Base-by-base conservation (phyloP, 2,888 invertebrate genomes). In the Geophilus truncorum region DNA sequence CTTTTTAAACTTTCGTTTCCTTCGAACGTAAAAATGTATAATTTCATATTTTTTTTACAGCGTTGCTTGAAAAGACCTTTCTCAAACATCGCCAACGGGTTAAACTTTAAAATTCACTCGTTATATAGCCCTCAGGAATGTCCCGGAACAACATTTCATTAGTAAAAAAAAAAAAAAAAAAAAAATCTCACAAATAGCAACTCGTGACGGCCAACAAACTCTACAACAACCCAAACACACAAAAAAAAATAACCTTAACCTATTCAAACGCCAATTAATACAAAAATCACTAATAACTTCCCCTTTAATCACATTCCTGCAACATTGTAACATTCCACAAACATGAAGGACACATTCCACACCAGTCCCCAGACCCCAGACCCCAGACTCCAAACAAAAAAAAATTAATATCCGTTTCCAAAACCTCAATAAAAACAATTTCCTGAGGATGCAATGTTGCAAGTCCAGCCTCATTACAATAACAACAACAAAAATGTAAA, bases 91-190 rank as follows among this genome's bases (percentile, higher is more conserved):
- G 5, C 45, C 12, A 12, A 45, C n/a, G 45, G 3, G 3, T 45
- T n/a, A 45, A 45, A 45, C 18, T 12, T 32, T 32, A 32, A 32
- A 32, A 32, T 32, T 32, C 32, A 32, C 32, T 32, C 32, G 32
- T 32, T 32, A 10, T 70, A 2, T 3, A 23, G 70, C 70, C 70
- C 28, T 15, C 6, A 6, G 70, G 70, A 70, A 70, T 70, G 70
- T 70, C 70, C 70, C 70, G 70, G 70, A 28, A 70, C 70, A 70
- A 70, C 70, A 70, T 70, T 70, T 70, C 70, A 70, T 70, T 70
- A 70, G 28, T 70, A 4, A 0, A 4, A 5, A 57, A 5, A 5
- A 57, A 57, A 57, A 57, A 18, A 23, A 23, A 57, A 18, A 57
- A 57, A 62, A 25, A 62, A 10, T 23, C 9, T 6, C 9, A 62